A percentile compares a stretch with the other conserved stretches of the same genome.
phyloP scores from a whole-genome alignment of 2,888 invertebrate species.

The Polydrusus cervinus region DNA sequence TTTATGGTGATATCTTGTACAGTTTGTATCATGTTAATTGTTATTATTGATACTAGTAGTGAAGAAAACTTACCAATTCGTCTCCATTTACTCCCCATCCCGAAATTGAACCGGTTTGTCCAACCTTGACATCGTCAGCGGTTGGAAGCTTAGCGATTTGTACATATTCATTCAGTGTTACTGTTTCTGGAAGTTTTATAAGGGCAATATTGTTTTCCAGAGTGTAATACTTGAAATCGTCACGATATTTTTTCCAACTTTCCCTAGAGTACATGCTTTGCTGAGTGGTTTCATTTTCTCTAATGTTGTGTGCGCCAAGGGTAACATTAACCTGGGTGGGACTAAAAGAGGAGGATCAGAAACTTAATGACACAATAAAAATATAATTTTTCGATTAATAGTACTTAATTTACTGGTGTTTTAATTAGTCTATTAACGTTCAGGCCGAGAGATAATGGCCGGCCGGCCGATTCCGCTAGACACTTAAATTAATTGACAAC shows the following conservation, averaged over 20 bases:
- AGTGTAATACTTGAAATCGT: not conserved
- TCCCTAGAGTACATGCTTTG: not conserved
- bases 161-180: not conserved
- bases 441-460: too few relatives aligned
- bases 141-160: not conserved
- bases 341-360: not conserved
- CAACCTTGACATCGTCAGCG: constrained; percentile 1
- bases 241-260: not conserved
- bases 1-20: too few relatives aligned
- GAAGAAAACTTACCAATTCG: not conserved
- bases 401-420: too few relatives aligned
- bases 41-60: not conserved
- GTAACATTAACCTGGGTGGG: not conserved
- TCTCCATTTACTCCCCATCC: constrained; percentile 8
- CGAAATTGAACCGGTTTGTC: constrained; percentile 10
- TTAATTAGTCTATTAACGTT: too few relatives aligned
- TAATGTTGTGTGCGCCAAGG: not conserved
- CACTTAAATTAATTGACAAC: too few relatives aligned
- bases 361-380: too few relatives aligned
- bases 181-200: not conserved
- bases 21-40: too few relatives aligned
- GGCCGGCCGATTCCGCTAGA: too few relatives aligned
- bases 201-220: constrained; percentile 10
- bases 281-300: not conserved
- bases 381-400: too few relatives aligned